phyloP scores from a whole-genome alignment of 1,140 invertebrate species.

The Ditylenchus dipsaci region DNA sequence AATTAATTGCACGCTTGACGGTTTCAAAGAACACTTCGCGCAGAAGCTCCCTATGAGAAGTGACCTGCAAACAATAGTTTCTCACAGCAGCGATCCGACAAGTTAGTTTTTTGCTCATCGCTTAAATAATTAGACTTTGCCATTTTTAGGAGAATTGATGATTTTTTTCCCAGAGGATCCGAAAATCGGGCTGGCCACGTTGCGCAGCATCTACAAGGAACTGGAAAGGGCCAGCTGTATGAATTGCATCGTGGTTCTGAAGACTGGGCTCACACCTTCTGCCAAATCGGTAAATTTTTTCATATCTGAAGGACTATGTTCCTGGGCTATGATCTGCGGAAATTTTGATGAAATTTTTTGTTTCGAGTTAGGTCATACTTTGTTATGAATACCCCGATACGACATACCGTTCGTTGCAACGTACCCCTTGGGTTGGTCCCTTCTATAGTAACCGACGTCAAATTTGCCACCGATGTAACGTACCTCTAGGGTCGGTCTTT shows the following conservation, averaged over 20 bases:
- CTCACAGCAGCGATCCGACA: slow-evolving; percentile 98
- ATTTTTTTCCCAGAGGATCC: slow-evolving; percentile 98
- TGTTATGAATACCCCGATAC: too few relatives aligned
- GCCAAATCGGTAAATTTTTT: slow-evolving; percentile 73
- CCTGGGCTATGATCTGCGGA: too few relatives aligned
- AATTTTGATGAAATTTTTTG: too few relatives aligned
- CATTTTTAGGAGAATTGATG: slow-evolving; percentile 83
- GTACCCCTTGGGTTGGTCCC: too few relatives aligned
- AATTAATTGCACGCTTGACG: slow-evolving; percentile 94
- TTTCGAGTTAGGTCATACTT: too few relatives aligned
- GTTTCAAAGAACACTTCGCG: slow-evolving; percentile 94
- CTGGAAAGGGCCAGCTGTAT: slow-evolving; percentile 99
- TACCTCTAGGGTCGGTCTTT: too few relatives aligned
- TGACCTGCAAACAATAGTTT: slow-evolving; percentile 82
- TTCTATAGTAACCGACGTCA: too few relatives aligned
- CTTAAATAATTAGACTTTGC: background rate
- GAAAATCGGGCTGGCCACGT: slow-evolving; percentile 97
- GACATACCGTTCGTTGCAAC: too few relatives aligned
- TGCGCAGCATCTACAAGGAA: slow-evolving; percentile 94
- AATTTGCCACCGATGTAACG: too few relatives aligned
- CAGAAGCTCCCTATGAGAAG: slow-evolving; percentile 77
- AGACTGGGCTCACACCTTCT: slow-evolving; percentile 93
- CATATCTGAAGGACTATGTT: too few relatives aligned
- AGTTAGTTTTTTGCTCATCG: slow-evolving; percentile 58
- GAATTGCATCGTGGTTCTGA: slow-evolving; percentile 87